These are phyloP conservation scores for Drosophila putrida DNA, from an alignment of 2,888 invertebrate genomes.

Conservation along the genomic window DNA sequence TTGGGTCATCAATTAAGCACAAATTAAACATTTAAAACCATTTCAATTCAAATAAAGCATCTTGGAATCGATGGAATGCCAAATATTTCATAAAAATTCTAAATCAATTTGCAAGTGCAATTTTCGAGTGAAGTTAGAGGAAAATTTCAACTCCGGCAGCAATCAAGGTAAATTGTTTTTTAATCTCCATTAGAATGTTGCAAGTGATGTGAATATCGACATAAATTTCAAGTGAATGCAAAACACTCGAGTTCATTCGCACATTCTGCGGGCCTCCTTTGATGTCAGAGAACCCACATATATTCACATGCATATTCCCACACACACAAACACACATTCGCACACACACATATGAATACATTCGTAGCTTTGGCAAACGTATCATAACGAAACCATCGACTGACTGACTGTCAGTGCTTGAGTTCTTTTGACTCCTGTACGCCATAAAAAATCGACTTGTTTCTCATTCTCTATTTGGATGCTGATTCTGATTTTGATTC, in stretches of 20 bases:
- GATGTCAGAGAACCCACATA: conserved; percentile 9
- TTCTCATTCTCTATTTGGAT: not conserved
- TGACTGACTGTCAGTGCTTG: conserved; percentile 54
- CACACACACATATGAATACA: conserved; percentile 11
- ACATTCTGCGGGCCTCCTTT: conserved; percentile 16
- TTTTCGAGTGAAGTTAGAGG: not conserved
- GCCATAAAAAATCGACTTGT: conserved; percentile 44
- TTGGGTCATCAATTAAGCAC: not conserved
- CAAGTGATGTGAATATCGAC: not conserved
- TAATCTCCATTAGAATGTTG: not conserved
- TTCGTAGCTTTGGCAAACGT: conserved; percentile 25
- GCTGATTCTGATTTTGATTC: not conserved
- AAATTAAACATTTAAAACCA: not conserved
- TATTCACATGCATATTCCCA: conserved; percentile 4
- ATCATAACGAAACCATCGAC: conserved; percentile 55
- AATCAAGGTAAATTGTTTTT: not conserved
- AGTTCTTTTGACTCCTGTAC: conserved; percentile 28
- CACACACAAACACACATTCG: conserved; percentile 3
- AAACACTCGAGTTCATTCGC: conserved; percentile 10
- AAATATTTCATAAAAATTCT: too few relatives aligned
- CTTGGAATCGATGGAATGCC: too few relatives aligned
- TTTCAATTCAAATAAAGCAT: not conserved
- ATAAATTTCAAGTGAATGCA: conserved; percentile 1
- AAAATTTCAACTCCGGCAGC: not conserved
- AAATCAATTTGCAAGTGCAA: not conserved